Base-by-base conservation (phyloP, 2,113 vertebrate species). In the Callaeas wilsoni region DNA sequence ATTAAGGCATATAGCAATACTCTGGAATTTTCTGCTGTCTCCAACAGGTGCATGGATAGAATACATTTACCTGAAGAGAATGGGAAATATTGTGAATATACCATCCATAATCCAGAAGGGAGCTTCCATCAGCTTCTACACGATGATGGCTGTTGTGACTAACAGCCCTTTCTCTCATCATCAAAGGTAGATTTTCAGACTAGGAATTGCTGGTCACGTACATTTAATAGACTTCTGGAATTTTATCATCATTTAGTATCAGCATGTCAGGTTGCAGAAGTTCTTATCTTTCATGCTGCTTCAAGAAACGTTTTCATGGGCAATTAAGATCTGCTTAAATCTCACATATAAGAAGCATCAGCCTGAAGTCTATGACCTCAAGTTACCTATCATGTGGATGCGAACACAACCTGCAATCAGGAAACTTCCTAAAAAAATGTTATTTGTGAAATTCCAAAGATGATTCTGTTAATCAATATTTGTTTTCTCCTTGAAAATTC, bases 1-100 rank as follows among this genome's bases (percentile, higher is more conserved):
- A 74, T 90, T 96, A 95, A 97, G 91, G 65, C 96, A 94, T 97
- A 95, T 97, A 96, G 97, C 95, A 97, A 97, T 97, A 97, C 97
- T 97, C 84, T 97, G 96, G 96, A 97, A 96, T 97, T 97, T 97
- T 97, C 97, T 97, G 95, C 97, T 97, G 97, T 97, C 94, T 97
- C 96, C 97, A 97, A 97, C 97, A 97, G 97, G 97, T 97, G 90
- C 97, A 96, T 97, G 97, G 97, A 97, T 97, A 97, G 82, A 97
- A 94, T 97, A 94, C 96, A 97, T 96, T 97, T 97, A 94, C 97
- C 96, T 94, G 97, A 97, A 97, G 97, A 97, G 47, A 97, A 94
- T 97, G 96, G 95, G 93, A 85, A 97, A 93, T 96, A 95, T 94
- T 97, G 90, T 97, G 97, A 96, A 89, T 97, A 90, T 94, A 82